Evolutionary conservation across 2,113 vertebrate genomes (phyloP), one percentile per base, ranked within the genome.

Genomic region (Campylomormyrus tamandua): DNA sequence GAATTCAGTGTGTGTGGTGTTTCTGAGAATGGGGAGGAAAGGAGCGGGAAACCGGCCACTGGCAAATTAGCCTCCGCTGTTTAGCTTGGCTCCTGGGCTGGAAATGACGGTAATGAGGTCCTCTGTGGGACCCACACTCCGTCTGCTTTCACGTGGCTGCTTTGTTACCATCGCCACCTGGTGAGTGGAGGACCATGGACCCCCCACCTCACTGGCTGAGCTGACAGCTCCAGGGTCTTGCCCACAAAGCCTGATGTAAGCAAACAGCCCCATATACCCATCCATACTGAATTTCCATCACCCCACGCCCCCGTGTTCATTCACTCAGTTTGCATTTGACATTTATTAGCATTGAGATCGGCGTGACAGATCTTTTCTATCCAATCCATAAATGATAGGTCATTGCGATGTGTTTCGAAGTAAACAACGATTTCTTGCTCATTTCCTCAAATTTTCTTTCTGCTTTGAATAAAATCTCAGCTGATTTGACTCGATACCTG

Each of bases 21-120:
- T 95, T 96, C 95, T 94, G 95, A 95, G 96, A 96, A 96, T 95
- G 95, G 96, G 95, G 92, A 92, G 91, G 95, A 96, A 96, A 94
- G 93, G 93, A 96, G 93, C 95, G 96, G 96, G 95, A 96, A 97
- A 48, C 97, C 96, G 94, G 95, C 96, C 97, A 97, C 97, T 97
- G 97, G 96, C 95, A 96, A 98, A 97, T 97, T 96, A 96, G 95
- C 95, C 91, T 95, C 95, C 94, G 95, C 95, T 97, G 94, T 97
- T 97, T 97, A 95, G 95, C 95, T 98, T 97, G 96, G 96, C 96
- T 96, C 96, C 96, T 95, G 94, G 93, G 94, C 93, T 96, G 95
- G 95, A 97, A 97, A 96, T 96, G 94, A 95, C 95, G 92, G 96
- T 97, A 97, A 97, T 96, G 96, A 96, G 24, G 35, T 8, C 19